These are phyloP conservation scores for Synanthedon vespiformis DNA, from an alignment of 2,888 invertebrate species.

Conservation along the genomic window DNA sequence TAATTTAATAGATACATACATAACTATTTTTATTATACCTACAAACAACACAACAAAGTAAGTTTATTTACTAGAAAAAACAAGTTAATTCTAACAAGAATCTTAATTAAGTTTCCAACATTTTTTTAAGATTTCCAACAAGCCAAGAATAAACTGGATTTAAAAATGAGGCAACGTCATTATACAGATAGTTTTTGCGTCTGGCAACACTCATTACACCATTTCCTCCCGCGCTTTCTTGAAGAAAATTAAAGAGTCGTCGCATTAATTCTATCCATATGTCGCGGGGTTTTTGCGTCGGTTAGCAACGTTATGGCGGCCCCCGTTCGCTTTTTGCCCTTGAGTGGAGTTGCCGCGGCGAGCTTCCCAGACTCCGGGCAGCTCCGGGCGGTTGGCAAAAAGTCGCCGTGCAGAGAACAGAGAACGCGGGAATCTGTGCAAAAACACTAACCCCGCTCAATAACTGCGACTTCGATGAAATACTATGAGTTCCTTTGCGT, in stretches of 20 bases:
- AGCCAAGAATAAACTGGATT: slow-evolving; percentile 30
- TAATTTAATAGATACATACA: no score
- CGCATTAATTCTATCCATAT: slow-evolving; percentile 65
- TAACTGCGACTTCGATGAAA: slow-evolving; percentile 64
- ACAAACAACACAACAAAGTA: no score
- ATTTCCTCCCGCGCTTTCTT: slow-evolving; percentile 68
- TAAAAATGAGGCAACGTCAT: slow-evolving; percentile 47
- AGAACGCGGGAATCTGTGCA: slow-evolving; percentile 40
- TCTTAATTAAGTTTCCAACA: neutral
- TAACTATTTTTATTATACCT: no score
- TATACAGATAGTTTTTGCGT: slow-evolving; percentile 58
- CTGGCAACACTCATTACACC: slow-evolving; percentile 61
- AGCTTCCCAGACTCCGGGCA: slow-evolving; percentile 49
- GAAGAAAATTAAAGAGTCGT: slow-evolving; percentile 66
- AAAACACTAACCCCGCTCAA: slow-evolving; percentile 52
- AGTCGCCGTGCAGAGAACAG: slow-evolving; percentile 24
- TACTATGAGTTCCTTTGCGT: slow-evolving; percentile 63
- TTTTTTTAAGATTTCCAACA: neutral
- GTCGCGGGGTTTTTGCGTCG: slow-evolving; percentile 48
- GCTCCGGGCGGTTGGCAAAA: slow-evolving; percentile 41
- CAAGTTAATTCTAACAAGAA: neutral
- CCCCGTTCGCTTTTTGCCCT: slow-evolving; percentile 40
- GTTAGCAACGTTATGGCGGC: slow-evolving; percentile 49
- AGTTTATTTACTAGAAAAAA: no score
- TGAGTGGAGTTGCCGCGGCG: slow-evolving; percentile 29